Base-by-base conservation (phyloP, 1,140 invertebrate species). In the Paraescarpia echinospica region DNA sequence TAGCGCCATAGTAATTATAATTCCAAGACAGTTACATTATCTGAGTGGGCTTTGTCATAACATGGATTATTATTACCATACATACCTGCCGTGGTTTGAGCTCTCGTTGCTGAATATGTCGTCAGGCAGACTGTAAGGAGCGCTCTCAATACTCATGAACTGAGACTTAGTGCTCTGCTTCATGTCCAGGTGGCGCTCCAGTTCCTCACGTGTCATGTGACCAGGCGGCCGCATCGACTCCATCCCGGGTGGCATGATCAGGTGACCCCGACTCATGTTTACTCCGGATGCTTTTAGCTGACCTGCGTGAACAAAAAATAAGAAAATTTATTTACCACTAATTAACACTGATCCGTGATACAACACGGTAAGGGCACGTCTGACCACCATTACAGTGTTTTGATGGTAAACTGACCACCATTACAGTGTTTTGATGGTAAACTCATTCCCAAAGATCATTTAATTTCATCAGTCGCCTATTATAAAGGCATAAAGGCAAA, bases 171-270 rank as follows among this genome's bases (percentile, higher is more conserved):
- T 98, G 96, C 92, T 93, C 34, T 91, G 90, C 77, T 93, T 93
- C 92, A 93, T 34, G 33, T 98, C 98, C 93, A 99, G 96, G 96
- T 98, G 98, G 91, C 98, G 97, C 95, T 98, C 98, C 9, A 99
- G 97, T 96, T 99, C 98, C 94, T 98, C 98, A 4, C 98, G 97
- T 31, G 98, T 98, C 97, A 99, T 98, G 94, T 98, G 98, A 91
- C 98, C 98, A 91, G 96, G 98, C 97, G 92, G 88, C 91, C 33
- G 91, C 92, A 94, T 96, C 96, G 59, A 77, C 59, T 77, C 59
- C 59, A 91, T 35, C 35, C 35, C 34, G 5, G 9, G 90, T 41
- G 34, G 34, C 34, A 91, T 27, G 34, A 91, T n/a, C 2, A 41
- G 35, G 18, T 91, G 34, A 91, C 34, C 90, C 31, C 34, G 59